Percentiles rank a stretch among this genome's conserved stretches.
These are phyloP conservation scores for Stenchaetothrips biformis DNA, from an alignment of 2,888 invertebrate genomes.

Conservation along the genomic window DNA sequence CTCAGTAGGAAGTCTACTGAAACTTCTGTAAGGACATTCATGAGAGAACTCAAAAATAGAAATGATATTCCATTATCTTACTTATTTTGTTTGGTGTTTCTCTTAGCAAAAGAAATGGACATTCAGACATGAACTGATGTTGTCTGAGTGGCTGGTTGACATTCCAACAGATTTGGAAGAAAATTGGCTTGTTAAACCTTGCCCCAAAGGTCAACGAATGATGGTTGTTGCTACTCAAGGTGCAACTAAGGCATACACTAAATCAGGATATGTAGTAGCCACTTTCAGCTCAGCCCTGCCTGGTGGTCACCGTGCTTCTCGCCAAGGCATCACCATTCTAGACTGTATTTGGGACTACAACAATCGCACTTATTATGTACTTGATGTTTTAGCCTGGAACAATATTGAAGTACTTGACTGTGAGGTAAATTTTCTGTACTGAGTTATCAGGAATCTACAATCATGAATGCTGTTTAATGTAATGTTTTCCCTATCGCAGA, in stretches of 20 bases:
- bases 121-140: slow-evolving; percentile 63
- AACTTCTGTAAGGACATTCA: too few relatives aligned
- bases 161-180: slow-evolving; percentile 68
- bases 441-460: slow-evolving; percentile 29
- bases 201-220: slow-evolving; percentile 77
- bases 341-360: slow-evolving; percentile 73
- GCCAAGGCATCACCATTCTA: slow-evolving; percentile 58
- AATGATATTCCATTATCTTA: not conserved
- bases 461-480: not conserved
- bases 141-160: slow-evolving; percentile 91
- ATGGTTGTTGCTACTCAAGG: slow-evolving; percentile 77
- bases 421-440: slow-evolving; percentile 55
- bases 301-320: slow-evolving; percentile 56
- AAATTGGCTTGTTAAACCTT: slow-evolving; percentile 70
- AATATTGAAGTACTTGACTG: slow-evolving; percentile 64
- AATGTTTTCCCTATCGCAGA: slow-evolving; percentile 50
- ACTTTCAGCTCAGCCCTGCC: slow-evolving; percentile 64
- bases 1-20: too few relatives aligned
- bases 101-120: slow-evolving; percentile 29
- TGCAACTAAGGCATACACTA: slow-evolving; percentile 62
- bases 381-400: slow-evolving; percentile 83
- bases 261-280: slow-evolving; percentile 56
- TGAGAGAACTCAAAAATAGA: not conserved
- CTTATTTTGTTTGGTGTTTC: not conserved
- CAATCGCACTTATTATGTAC: slow-evolving; percentile 62